Base-by-base conservation (phyloP, 2,113 vertebrate genomes). In the Xenopus tropicalis region DNA sequence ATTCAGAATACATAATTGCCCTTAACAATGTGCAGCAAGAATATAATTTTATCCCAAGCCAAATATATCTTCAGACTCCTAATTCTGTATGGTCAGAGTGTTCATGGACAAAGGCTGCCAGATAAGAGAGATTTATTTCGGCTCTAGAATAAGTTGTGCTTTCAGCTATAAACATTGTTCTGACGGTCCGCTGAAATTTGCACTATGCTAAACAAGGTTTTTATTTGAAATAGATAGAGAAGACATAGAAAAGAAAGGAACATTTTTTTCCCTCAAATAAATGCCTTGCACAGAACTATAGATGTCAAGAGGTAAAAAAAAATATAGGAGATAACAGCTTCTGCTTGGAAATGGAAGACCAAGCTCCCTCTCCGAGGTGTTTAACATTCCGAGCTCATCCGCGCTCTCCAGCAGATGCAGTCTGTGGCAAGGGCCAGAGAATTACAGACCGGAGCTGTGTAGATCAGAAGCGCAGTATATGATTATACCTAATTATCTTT, bases 401-500 rank as follows among this genome's bases (percentile, higher is more conserved):
- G 23, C 58, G 54, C 46, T 76, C 66, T 76, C 58, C 48, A 59
- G 59, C 73, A 76, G 58, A 69, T 69, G 66, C 73, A 76, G 66
- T 42, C 56, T 4, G 58, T 56, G 66, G 73, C 73, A 69, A 76
- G 73, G 73, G 66, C 73, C 73, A 76, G 58, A 69, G 59, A 69
- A 63, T 69, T 76, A 76, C 73, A 69, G 69, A 62, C 58, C 44
- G 13, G 46, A 76, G 66, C 73, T 63, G 58, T 69, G 66, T 76
- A 69, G 73, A 76, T 76, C 73, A 69, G 58, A 76, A 63, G 59
- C 73, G 54, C 66, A 69, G 73, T 76, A 76, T 76, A 76, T 76
- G 66, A 76, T 76, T 76, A 76, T 69, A 69, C 66, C 73, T 69
- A 76, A 76, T 76, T 76, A 76, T 76, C 66, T 69, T 76, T 76